Base-by-base conservation (phyloP, 1,140 invertebrate genomes). In the Cotesia typhae region DNA sequence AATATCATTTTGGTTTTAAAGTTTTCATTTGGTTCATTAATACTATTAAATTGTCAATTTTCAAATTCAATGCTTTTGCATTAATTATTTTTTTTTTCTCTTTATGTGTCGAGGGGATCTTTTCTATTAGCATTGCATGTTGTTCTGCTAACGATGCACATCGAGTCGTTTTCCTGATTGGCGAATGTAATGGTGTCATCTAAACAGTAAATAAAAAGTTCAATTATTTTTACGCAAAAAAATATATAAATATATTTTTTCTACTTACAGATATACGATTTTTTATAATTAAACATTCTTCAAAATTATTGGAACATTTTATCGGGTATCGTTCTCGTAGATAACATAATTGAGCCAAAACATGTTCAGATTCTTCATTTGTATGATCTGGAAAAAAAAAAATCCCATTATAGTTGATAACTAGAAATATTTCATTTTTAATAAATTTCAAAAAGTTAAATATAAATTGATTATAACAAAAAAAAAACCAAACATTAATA, bases 341-440 rank as follows among this genome's bases (percentile, higher is more conserved):
- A 60, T 81, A 81, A 10, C 79, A 82, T 5, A 83, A 55, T 61
- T 81, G 73, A 55, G 79, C 82, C 0, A 83, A 17, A 1, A 73
- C 77, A n/a, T 85, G 76, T 57, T 84, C 82, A 28, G 80, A 83
- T 35, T 80, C 70, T 69, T 82, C 52, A 37, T 84, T 81, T 2
- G 81, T 67, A 35, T 79, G 60, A 35, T 75, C 76, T 81, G 20
- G 74, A 74, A 9, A 75, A 51, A 14, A 14, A 75, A 74, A 71
- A 65, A 68, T 28, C 28, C 0, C 28, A 28, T 28, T 3, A 28
- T 28, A 28, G 3, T 28, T 28, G 28, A 28, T 28, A 28, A 28
- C 2, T 57, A 47, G 52, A 67, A 69, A 47, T 28, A 60, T 64
- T 60, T 60, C 2, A 53, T 60, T 38, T 60, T 59, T 10, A 61